These are phyloP conservation scores for Apostichopus leukothele DNA, from an alignment of 53 echinoderm and acorn worm species.

Conservation along the genomic window DNA sequence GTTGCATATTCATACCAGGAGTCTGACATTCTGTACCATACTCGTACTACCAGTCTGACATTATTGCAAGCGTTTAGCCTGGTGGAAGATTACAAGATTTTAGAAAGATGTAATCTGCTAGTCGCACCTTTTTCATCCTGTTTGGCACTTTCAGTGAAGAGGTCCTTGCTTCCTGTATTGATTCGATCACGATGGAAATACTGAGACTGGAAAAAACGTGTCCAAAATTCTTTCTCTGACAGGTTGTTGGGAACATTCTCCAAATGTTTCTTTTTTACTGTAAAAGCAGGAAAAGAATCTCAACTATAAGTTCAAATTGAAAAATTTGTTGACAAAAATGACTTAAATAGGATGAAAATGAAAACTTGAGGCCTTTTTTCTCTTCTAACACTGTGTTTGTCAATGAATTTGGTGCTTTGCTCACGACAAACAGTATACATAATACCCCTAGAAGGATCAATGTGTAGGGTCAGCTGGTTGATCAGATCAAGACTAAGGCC, in stretches of 20 bases:
- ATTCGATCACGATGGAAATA: slow-evolving; percentile 96
- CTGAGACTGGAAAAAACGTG: slow-evolving; percentile 95
- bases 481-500: no score
- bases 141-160: slow-evolving; percentile 93
- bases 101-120: background rate
- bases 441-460: no score
- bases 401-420: no score
- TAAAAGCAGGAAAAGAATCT: background rate
- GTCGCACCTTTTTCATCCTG: slow-evolving; percentile 81
- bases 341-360: background rate
- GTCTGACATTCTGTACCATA: no score
- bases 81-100: no score
- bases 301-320: background rate
- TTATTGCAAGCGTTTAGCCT: no score
- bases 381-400: no score
- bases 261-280: slow-evolving; percentile 86
- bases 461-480: no score
- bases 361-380: no score
- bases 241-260: slow-evolving; percentile 94
- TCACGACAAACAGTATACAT: no score
- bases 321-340: background rate
- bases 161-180: slow-evolving; percentile 75
- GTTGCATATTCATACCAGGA: no score
- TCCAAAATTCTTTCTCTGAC: slow-evolving; percentile 98
- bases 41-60: no score